Conservation (phyloP, 2,888 invertebrate species). For the Mermis nigrescens region DNA sequence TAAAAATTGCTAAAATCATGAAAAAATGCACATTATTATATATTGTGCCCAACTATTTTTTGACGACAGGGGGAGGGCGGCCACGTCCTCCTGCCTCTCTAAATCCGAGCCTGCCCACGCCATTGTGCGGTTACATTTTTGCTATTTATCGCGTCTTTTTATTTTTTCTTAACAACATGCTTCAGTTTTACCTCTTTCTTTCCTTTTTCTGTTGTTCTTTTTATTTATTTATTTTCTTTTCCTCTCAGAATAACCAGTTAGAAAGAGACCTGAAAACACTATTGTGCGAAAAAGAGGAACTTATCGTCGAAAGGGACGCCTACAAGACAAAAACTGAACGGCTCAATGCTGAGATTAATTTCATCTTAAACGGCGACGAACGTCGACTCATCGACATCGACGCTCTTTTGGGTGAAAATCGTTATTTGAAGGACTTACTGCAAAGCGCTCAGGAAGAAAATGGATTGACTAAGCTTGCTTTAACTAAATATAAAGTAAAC, state of each 20-base stretch:
- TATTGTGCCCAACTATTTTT: too few species aligned
- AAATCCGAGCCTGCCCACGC: too few species aligned
- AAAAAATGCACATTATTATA: too few species aligned
- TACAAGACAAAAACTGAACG: slow-evolving; percentile 63
- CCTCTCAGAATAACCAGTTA: slow-evolving; percentile 48
- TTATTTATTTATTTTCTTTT: not conserved
- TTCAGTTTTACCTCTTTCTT: too few species aligned
- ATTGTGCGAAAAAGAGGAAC: slow-evolving; percentile 64
- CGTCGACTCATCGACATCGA: slow-evolving; percentile 52
- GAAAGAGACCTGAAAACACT: slow-evolving; percentile 55
- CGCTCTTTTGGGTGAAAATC: slow-evolving; percentile 58
- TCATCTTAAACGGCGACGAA: slow-evolving; percentile 43
- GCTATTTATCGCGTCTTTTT: too few species aligned
- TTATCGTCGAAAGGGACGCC: slow-evolving; percentile 57
- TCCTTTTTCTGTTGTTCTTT: too few species aligned
- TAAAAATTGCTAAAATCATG: too few species aligned
- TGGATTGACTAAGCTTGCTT: slow-evolving; percentile 50
- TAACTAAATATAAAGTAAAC: slow-evolving; percentile 52
- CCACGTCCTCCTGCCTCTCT: too few species aligned
- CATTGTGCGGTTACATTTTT: too few species aligned
- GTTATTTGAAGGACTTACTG: slow-evolving; percentile 55
- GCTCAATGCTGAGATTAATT: slow-evolving; percentile 56
- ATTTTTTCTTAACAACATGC: too few species aligned
- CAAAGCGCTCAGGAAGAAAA: slow-evolving; percentile 60
- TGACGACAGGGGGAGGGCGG: too few species aligned